Percentiles rank a stretch among this genome's conserved stretches.
phyloP scores from a whole-genome alignment of 92 coral and sea anemone genomes.

The Parazoanthus darwini region DNA sequence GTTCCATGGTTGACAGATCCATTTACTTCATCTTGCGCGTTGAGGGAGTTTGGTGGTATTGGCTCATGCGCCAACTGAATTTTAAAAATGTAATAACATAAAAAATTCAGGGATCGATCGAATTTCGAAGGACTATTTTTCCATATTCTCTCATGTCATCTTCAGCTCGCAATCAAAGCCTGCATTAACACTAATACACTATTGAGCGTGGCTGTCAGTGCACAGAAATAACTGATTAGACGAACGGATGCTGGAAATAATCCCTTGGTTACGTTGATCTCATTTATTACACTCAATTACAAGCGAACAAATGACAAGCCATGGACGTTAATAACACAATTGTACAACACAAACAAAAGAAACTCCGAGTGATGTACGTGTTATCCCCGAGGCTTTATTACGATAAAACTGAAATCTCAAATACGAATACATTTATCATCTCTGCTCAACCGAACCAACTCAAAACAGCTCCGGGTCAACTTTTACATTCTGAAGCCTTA shows the following conservation, averaged over 20 bases:
- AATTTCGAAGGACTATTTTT: neutral
- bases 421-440: slow-evolving; percentile 24
- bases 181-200: slow-evolving; percentile 5
- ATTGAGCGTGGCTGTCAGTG: neutral
- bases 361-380: neutral
- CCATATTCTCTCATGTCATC: neutral
- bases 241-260: slow-evolving; percentile 19
- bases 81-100: no score
- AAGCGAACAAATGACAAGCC: slow-evolving; percentile 19
- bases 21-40: neutral
- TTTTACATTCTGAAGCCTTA: neutral
- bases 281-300: slow-evolving; percentile 32
- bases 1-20: neutral
- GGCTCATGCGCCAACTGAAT: neutral
- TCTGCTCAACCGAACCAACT: slow-evolving; percentile 16
- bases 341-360: slow-evolving; percentile 27
- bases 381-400: slow-evolving; percentile 30
- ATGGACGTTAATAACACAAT: slow-evolving; percentile 16
- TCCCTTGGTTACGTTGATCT: slow-evolving; percentile 21
- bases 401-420: neutral
- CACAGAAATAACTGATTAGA: slow-evolving; percentile 1
- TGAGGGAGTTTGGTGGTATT: neutral
- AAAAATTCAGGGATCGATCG: no score
- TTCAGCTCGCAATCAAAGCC: neutral
- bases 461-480: slow-evolving; percentile 31